Percentiles rank a stretch among this genome's conserved stretches.
Conservation (phyloP, 53 echinoderm and acorn worm genomes). For the Apostichopus leukothele region DNA sequence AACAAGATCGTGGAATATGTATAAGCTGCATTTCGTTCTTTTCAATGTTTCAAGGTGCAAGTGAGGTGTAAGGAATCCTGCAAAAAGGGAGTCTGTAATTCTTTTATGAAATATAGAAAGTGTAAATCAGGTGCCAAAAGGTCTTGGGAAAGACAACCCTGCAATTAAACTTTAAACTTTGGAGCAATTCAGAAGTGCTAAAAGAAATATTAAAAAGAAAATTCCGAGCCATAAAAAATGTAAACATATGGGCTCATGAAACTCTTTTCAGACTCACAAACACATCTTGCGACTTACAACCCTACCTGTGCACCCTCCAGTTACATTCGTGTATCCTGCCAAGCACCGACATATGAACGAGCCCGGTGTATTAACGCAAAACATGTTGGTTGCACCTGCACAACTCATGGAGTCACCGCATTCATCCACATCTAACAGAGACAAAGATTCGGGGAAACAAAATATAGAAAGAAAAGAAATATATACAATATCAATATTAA, state of each 20-base stretch:
- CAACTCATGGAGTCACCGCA: neutral
- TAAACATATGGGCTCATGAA: neutral
- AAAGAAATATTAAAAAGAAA: no score
- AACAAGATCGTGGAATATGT: no score
- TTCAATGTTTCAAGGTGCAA: no score
- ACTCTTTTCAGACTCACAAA: neutral
- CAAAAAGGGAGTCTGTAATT: no score
- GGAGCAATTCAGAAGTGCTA: no score
- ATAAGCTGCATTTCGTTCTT: no score
- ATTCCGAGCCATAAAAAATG: neutral
- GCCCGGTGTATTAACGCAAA: constrained; percentile 10
- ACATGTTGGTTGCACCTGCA: neutral
- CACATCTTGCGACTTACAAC: neutral
- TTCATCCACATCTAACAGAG: constrained; percentile 8
- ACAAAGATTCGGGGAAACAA: no score
- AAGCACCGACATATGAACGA: neutral
- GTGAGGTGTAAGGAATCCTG: no score
- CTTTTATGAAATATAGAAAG: no score
- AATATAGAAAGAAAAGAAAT: neutral
- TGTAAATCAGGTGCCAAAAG: no score
- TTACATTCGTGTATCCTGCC: neutral
- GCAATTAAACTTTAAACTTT: no score
- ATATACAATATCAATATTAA: neutral
- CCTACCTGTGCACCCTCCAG: neutral
- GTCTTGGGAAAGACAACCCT: no score